Evolutionary conservation across 2,797 vertebrate species (phyloP).

Genomic region (Macrochelys suwanniensis): DNA sequence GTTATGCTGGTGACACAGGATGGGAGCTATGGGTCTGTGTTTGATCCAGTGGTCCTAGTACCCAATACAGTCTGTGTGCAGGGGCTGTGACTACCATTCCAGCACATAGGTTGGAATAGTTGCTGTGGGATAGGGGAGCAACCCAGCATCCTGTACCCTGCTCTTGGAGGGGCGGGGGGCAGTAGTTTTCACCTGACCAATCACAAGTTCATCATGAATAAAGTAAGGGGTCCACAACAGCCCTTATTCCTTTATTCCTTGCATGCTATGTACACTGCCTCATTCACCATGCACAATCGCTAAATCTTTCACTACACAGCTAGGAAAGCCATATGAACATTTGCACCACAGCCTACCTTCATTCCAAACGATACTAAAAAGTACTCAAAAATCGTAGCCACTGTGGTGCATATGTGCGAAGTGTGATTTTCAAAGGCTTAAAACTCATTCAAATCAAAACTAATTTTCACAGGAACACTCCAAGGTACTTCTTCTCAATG

Average conservation of each 20-base stretch:
- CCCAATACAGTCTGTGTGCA: rapidly evolving
- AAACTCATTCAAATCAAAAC: slow-evolving; percentile 67
- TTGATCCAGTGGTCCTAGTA: neutral
- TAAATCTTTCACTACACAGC: neutral
- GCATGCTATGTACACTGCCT: neutral
- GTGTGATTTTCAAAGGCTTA: slow-evolving; percentile 60
- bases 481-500: slow-evolving; percentile 61
- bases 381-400: slow-evolving; percentile 37
- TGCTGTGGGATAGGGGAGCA: neutral
- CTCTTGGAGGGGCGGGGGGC: rapidly evolving
- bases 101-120: neutral
- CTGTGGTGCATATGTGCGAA: neutral
- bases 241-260: neutral
- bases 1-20: neutral
- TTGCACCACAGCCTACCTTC: neutral
- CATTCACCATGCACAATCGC: neutral
- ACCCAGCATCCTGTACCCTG: neutral
- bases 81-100: rapidly evolving
- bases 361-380: neutral
- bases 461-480: slow-evolving; percentile 67
- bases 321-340: neutral
- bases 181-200: neutral
- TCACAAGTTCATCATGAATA: rapidly evolving
- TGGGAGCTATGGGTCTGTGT: neutral
- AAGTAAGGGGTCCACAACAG: slow-evolving; percentile 23